A percentile compares a stretch with the other conserved stretches of the same genome.
These are phyloP conservation scores for Ceyx cyanopectus DNA, from an alignment of 2,113 vertebrate genomes.

Conservation along the genomic window DNA sequence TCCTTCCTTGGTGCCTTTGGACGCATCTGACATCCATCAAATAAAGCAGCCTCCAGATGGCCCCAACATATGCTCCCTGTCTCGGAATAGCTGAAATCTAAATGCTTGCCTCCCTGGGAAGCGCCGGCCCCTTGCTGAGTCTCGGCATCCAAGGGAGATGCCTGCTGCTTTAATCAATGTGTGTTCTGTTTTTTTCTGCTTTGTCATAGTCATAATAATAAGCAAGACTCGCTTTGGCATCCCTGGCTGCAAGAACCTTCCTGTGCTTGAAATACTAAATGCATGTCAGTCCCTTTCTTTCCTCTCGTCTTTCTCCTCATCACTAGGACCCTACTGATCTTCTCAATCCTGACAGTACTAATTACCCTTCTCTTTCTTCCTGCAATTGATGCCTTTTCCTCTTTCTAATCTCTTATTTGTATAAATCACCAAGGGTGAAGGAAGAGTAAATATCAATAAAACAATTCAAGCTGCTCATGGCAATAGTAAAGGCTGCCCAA, in stretches of 20 bases:
- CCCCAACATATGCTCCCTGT: background rate
- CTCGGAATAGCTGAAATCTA: conserved; percentile 27
- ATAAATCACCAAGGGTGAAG: conserved; percentile 17
- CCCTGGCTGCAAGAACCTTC: conserved; percentile 46
- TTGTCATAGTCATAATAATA: conserved; percentile 78
- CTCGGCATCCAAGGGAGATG: conserved; percentile 59
- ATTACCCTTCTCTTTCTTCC: conserved; percentile 15
- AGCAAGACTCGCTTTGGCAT: conserved; percentile 43
- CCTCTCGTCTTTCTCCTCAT: conserved; percentile 17
- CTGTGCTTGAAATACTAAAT: conserved; percentile 73
- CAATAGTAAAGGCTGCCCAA: background rate
- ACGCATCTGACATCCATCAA: conserved; percentile 21
- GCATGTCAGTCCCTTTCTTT: background rate
- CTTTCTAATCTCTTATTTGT: conserved; percentile 56
- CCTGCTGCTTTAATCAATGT: conserved; percentile 64
- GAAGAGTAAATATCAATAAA: conserved; percentile 40
- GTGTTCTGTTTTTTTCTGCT: conserved; percentile 75
- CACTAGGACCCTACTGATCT: conserved; percentile 14
- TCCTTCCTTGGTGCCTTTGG: conserved; percentile 27
- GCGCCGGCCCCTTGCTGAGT: conserved; percentile 14
- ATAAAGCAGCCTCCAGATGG: conserved; percentile 64
- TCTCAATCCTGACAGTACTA: background rate
- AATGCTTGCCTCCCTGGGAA: conserved; percentile 43
- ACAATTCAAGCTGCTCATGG: background rate
- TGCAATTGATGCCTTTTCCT: background rate